Evolutionary conservation across 2,113 vertebrate genomes (phyloP), one percentile per base, ranked within the genome.

Genomic region (Dipodomys spectabilis): DNA sequence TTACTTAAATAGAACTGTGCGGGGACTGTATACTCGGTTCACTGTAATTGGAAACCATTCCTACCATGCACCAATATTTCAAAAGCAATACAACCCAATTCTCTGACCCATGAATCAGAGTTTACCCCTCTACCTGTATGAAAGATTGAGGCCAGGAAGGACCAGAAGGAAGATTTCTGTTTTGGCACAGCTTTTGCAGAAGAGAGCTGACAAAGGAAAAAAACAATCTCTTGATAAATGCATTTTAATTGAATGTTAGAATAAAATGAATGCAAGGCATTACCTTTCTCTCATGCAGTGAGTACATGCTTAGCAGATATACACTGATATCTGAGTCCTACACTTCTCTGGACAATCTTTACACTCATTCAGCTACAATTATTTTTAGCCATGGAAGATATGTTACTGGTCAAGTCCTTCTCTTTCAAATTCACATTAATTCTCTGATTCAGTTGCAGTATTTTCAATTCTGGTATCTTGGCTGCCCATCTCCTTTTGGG

Each of bases 1-100:
- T 88, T 97, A 96, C 94, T 96, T 97, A 97, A 97, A 96, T 95
- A 93, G 95, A 90, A 84, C 93, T 69, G 80, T 86, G 80, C 4
- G 0, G 65, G 32, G 87, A 85, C 35, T 71, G 79, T 86, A 68
- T 22, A 35, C 90, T 94, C 72, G 2, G 82, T 45, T n/a, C 39
- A 10, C 93, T 91, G 82, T 95, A 94, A 96, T 92, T 96, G 95
- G 93, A 97, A 96, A 95, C 94, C 87, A 88, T 91, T 94, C 86
- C 85, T 86, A 88, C 90, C 84, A 44, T 32, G 64, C 80, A 73
- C 94, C 53, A 75, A 93, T 95, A 96, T 96, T 96, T 97, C 96
- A 95, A 92, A 94, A 90, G 95, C 92, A 73, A 88, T 82, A 88
- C 90, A 96, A 75, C 89, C 93, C 85, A 92, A 71, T 97, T 96